Evolutionary conservation across 2,888 invertebrate genomes (phyloP).

Genomic region (Oscheius sp.): DNA sequence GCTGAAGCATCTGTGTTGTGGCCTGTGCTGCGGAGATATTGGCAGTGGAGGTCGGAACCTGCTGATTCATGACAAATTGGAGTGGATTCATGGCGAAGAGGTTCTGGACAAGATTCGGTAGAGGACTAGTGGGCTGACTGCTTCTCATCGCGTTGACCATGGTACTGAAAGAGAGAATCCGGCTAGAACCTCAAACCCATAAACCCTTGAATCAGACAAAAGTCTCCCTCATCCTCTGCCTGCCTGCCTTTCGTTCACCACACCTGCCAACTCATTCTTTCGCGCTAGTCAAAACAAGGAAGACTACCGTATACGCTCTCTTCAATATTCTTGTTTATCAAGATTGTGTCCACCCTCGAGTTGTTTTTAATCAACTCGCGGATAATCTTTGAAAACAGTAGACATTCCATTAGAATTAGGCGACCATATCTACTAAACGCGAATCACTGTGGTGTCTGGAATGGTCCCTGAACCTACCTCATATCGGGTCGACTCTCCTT

Average conservation of each 20-base stretch:
- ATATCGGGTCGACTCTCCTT: conserved; percentile 30
- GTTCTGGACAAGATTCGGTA: conserved; percentile 46
- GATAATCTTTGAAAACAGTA: no score
- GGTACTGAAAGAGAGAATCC: conserved; percentile 27
- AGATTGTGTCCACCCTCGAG: no score
- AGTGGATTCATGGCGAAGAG: conserved; percentile 52
- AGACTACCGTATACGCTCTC: no score
- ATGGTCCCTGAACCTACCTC: conserved; percentile 19
- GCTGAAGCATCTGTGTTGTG: conserved; percentile 42
- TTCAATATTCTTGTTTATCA: no score
- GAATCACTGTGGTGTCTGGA: no score
- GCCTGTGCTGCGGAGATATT: conserved; percentile 32
- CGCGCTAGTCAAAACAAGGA: no score
- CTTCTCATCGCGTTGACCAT: conserved; percentile 26
- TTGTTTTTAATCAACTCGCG: no score
- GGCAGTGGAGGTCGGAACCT: conserved; percentile 32
- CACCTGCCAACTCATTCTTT: no score
- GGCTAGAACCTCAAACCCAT: neutral
- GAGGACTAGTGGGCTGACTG: conserved; percentile 31
- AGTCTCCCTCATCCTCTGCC: no score
- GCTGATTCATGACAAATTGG: conserved; percentile 39
- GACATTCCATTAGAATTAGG: neutral
- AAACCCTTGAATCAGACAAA: neutral
- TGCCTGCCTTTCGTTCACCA: no score
- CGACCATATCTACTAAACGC: neutral